phyloP scores from a whole-genome alignment of 2,113 vertebrate species.

The Terrapene triunguis region DNA sequence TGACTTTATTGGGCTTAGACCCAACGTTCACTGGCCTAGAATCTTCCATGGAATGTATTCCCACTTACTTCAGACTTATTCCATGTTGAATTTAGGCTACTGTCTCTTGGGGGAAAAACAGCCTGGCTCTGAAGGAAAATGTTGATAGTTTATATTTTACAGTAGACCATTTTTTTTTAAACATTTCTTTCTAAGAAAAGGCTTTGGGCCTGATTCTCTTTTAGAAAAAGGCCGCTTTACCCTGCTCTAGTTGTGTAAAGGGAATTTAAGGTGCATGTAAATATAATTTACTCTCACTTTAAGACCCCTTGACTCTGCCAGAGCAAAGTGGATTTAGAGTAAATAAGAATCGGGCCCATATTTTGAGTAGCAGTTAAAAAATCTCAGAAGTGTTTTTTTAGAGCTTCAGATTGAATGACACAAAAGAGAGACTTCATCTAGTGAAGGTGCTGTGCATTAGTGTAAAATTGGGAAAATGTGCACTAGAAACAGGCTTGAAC shows the following conservation, averaged over 20 bases:
- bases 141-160: conserved; percentile 8
- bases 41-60: background rate
- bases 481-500: background rate
- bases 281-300: background rate
- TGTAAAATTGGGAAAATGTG: background rate
- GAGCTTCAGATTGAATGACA: background rate
- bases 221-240: background rate
- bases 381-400: background rate
- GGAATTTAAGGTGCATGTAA: background rate
- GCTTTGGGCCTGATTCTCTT: background rate
- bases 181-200: background rate
- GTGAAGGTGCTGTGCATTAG: background rate
- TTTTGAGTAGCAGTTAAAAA: background rate
- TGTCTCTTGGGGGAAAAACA: background rate
- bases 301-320: background rate
- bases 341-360: conserved; percentile 7
- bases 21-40: background rate
- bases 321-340: background rate
- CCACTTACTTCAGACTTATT: background rate
- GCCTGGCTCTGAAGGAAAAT: background rate
- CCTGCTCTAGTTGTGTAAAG: background rate
- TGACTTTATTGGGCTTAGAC: background rate
- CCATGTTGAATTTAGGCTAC: background rate
- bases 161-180: background rate
- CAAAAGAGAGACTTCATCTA: background rate